Conservation (phyloP, 2,113 vertebrate genomes). For the Macrotis lagotis region DNA sequence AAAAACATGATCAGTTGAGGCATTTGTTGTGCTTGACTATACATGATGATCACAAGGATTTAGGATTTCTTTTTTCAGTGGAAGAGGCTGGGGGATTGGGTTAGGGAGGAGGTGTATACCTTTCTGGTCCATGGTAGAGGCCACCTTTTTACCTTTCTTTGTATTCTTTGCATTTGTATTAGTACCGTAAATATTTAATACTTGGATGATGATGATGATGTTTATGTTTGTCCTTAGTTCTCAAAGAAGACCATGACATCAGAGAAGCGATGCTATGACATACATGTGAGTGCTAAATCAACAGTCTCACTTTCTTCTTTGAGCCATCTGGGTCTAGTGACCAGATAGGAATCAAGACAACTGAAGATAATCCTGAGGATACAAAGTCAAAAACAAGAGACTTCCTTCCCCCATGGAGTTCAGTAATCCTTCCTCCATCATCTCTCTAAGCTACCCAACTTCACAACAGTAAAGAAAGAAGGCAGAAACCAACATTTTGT, state of each 20-base stretch:
- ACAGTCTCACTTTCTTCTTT: too few relatives aligned
- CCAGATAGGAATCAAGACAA: too few relatives aligned
- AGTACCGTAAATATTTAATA: background rate
- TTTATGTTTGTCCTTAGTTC: too few relatives aligned
- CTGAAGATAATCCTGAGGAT: too few relatives aligned
- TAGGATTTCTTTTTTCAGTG: background rate
- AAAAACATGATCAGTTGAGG: too few relatives aligned
- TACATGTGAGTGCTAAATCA: too few relatives aligned
- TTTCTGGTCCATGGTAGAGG: background rate
- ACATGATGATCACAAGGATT: background rate
- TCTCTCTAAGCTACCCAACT: background rate
- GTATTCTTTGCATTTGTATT: too few relatives aligned
- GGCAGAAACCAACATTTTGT: background rate
- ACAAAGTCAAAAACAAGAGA: background rate
- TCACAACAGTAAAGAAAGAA: background rate
- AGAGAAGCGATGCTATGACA: too few relatives aligned
- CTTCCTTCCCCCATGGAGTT: background rate
- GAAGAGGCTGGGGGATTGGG: background rate
- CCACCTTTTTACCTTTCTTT: background rate
- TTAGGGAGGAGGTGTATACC: background rate
- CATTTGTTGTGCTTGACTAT: background rate
- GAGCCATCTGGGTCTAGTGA: too few relatives aligned
- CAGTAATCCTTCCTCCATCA: background rate
- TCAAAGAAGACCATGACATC: too few relatives aligned
- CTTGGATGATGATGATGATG: too few relatives aligned